A percentile compares a stretch with the other conserved stretches of the same genome.
Evolutionary conservation across 2,888 invertebrate species (phyloP).

Genomic region (Empis livida): DNA sequence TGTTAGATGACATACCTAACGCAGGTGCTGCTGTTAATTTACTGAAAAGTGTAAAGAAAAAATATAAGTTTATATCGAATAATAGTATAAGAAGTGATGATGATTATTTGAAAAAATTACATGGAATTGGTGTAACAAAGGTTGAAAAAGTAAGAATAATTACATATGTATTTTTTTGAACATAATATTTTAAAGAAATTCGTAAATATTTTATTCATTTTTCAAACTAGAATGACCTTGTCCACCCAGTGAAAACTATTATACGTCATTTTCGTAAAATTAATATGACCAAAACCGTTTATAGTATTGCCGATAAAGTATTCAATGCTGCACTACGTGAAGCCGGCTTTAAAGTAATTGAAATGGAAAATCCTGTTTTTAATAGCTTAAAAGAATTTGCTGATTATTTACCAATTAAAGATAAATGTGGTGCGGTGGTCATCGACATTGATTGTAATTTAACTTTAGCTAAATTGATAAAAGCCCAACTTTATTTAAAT

Average conservation of each 20-base stretch:
- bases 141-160: constrained; percentile 20
- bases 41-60: constrained; percentile 33
- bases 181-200: background rate
- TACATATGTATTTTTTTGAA: background rate
- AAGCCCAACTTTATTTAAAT: constrained; percentile 34
- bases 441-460: constrained; percentile 35
- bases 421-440: constrained; percentile 37
- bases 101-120: constrained; percentile 23
- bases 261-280: constrained; percentile 35
- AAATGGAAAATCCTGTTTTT: constrained; percentile 24
- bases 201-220: background rate
- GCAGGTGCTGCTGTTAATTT: constrained; percentile 28
- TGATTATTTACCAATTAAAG: constrained; percentile 14
- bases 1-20: constrained; percentile 28
- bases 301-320: constrained; percentile 27
- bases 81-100: constrained; percentile 28
- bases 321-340: constrained; percentile 29
- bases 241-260: constrained; percentile 35
- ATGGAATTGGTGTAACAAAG: constrained; percentile 17
- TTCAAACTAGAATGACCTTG: background rate
- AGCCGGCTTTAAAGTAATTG: constrained; percentile 33
- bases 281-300: constrained; percentile 35
- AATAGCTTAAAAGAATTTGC: background rate
- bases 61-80: constrained; percentile 33
- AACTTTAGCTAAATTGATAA: constrained; percentile 33